phyloP scores from a whole-genome alignment of 1,140 invertebrate genomes.

The Drosophila grimshawi region DNA sequence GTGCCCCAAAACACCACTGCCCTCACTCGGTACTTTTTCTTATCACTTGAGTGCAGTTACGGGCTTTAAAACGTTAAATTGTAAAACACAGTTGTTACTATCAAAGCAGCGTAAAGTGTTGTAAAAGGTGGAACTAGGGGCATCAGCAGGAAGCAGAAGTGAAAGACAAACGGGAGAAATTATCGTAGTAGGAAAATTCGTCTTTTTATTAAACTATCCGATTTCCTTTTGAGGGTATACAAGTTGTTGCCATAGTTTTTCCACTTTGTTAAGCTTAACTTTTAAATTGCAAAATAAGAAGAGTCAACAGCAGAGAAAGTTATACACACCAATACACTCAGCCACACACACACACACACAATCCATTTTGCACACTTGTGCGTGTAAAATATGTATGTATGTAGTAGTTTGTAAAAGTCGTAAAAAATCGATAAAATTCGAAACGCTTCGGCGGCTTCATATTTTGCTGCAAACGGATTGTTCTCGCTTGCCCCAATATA shows the following conservation, averaged over 20 bases:
- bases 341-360: constrained; percentile 8
- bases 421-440: constrained; percentile 74
- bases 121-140: neutral
- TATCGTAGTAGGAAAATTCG: neutral
- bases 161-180: neutral
- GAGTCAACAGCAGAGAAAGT: constrained; percentile 3
- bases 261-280: constrained; percentile 28
- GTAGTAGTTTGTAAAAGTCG: constrained; percentile 22
- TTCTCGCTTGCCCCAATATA: constrained; percentile 28
- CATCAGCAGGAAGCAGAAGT: neutral
- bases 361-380: constrained; percentile 60
- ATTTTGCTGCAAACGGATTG: constrained; percentile 12
- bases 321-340: neutral
- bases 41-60: neutral
- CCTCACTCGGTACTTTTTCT: neutral
- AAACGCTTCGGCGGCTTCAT: constrained; percentile 29
- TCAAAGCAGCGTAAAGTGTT: neutral
- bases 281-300: constrained; percentile 57
- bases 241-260: constrained; percentile 10
- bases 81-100: neutral
- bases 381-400: constrained; percentile 54
- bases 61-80: neutral
- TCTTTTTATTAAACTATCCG: neutral
- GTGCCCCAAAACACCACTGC: constrained; percentile 6
- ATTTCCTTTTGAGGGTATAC: neutral